Percentiles rank a stretch among this genome's conserved stretches.
These are phyloP conservation scores for Sarcophaga carnaria DNA, from an alignment of 2,888 invertebrate species.

Conservation along the genomic window DNA sequence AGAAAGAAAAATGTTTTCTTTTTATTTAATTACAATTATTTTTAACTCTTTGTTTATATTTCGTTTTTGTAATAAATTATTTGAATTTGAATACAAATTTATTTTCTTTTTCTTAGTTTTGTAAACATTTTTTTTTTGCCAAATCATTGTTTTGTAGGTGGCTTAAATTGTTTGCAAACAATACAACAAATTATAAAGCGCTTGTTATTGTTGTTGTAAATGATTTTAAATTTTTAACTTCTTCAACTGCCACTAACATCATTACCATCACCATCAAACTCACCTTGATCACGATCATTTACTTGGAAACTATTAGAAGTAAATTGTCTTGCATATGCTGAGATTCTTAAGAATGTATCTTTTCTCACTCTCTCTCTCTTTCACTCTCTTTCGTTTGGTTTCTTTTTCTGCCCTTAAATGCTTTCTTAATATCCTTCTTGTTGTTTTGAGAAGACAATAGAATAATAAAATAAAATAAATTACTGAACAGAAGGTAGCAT, in stretches of 20 bases:
- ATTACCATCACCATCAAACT: background rate
- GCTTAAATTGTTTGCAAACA: constrained; percentile 61
- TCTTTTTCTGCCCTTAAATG: background rate
- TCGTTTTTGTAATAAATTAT: background rate
- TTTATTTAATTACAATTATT: no score
- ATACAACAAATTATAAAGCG: constrained; percentile 35
- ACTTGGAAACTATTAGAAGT: constrained; percentile 12
- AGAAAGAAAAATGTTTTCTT: background rate
- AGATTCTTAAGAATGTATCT: constrained; percentile 10
- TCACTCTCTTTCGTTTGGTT: background rate
- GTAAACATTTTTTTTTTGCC: constrained; percentile 39
- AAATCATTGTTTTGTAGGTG: constrained; percentile 65
- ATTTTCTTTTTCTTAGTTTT: background rate
- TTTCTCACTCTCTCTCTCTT: background rate
- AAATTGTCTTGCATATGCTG: constrained; percentile 41
- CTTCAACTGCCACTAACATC: constrained; percentile 34
- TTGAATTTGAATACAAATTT: background rate
- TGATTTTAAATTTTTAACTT: constrained; percentile 43
- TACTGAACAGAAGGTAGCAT: constrained; percentile 66
- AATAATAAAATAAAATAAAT: constrained; percentile 56
- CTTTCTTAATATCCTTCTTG: background rate
- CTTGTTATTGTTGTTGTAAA: constrained; percentile 3
- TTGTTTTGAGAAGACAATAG: constrained; percentile 12
- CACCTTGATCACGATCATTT: background rate
- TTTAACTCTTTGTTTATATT: background rate